These are phyloP conservation scores for Stenotaenia linearis DNA, from an alignment of 2,888 invertebrate genomes.

Conservation along the genomic window DNA sequence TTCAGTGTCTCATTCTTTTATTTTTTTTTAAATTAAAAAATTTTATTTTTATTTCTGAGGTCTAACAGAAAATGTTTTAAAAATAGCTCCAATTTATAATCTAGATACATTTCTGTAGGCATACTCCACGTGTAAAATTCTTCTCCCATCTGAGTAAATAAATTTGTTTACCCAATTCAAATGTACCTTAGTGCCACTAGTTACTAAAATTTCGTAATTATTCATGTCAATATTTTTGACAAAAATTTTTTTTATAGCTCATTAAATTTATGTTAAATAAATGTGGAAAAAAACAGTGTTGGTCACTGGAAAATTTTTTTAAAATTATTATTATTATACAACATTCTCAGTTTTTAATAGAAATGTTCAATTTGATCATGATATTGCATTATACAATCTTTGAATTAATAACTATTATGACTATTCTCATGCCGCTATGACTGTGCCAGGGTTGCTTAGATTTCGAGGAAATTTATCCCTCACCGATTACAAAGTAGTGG, in stretches of 20 bases:
- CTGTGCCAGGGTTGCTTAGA: neutral
- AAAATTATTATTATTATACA: too few species aligned
- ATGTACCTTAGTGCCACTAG: too few species aligned
- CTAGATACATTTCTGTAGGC: neutral
- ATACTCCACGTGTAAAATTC: neutral
- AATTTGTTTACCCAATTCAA: neutral
- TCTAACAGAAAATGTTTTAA: too few species aligned
- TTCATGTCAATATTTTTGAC: too few species aligned
- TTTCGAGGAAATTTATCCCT: neutral
- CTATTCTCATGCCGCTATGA: neutral
- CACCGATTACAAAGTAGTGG: neutral
- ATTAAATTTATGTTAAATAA: too few species aligned
- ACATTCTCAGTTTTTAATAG: neutral
- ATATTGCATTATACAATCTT: neutral
- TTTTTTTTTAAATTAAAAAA: too few species aligned
- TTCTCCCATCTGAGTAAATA: neutral
- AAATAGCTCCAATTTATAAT: neutral
- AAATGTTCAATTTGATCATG: too few species aligned
- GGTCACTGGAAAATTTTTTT: too few species aligned
- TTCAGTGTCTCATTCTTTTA: neutral
- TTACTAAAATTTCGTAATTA: too few species aligned
- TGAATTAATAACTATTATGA: neutral
- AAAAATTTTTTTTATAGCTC: too few species aligned
- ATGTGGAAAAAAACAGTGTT: too few species aligned
- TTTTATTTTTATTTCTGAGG: too few species aligned